Base-by-base conservation (phyloP, 1,140 invertebrate species). In the Chrysomallon squamiferum region DNA sequence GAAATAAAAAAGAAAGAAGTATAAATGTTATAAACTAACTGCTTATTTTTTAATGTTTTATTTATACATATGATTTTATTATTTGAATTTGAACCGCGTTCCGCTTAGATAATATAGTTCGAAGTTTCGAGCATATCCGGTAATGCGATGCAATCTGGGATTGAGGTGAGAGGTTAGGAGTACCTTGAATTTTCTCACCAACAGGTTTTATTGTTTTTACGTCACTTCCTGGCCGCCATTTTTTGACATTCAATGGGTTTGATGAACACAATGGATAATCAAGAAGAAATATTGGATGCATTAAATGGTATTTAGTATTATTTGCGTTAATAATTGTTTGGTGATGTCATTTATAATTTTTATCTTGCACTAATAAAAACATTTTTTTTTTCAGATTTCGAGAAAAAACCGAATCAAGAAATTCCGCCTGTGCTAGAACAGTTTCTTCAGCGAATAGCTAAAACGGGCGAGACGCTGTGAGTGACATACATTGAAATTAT, bases 361-460 rank as follows among this genome's bases (percentile, higher is more conserved):
- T 58, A n/a, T 20, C 64, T 32, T 35, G 22, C 49, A 22, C 18
- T 60, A 49, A 22, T 38, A 59, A 49, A 47, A 47, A 60, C n/a
- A 33, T 59, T 60, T 65, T 71, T 66, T 29, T 27, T 74, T 78
- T 65, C 70, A 85, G 93, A 94, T 76, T 95, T 94, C 81, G 90
- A 93, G 54, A 94, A 93, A 82, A 89, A 93, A 71, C 89, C 92
- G 78, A 89, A 91, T 76, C 92, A 91, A 72, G 77, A 83, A 49
- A 95, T 97, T 77, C 94, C 95, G n/a, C 88, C 90, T 59, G 90
- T 94, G 77, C 87, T 98, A 52, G 95, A 97, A 75, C 93, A 96
- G 38, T 97, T 96, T 84, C 86, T 98, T 52, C 89, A 89, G 69
- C 93, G 92, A 87, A 93, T 98, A 60, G 95, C 95, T 0, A 93